Conservation (phyloP, 2,888 invertebrate genomes). For the Trypoxylon attenuatum region DNA sequence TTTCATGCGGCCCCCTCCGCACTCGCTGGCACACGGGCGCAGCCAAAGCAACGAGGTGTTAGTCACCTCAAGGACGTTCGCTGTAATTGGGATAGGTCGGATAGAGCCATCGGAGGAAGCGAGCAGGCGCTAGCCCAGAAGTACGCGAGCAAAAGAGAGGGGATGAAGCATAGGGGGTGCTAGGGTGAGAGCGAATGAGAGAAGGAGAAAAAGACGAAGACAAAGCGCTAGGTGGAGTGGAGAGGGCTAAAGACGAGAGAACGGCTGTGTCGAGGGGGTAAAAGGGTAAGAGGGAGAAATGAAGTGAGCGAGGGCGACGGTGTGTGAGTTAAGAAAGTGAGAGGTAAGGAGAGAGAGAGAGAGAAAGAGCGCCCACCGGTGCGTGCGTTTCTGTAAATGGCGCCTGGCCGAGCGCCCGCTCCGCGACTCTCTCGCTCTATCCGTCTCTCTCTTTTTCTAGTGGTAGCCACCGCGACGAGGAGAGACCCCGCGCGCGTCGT, state of each 20-base stretch:
- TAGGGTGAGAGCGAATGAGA: neutral
- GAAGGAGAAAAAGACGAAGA: neutral
- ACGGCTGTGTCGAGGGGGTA: slow-evolving; percentile 2
- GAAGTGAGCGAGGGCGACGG: too few relatives aligned
- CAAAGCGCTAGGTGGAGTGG: neutral
- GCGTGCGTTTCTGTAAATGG: slow-evolving; percentile 65
- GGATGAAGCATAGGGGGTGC: neutral
- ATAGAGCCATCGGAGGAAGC: slow-evolving; percentile 49
- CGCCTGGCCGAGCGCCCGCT: slow-evolving; percentile 61
- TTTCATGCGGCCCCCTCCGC: slow-evolving; percentile 49
- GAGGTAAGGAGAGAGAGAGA: slow-evolving; percentile 6
- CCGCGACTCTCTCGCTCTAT: slow-evolving; percentile 51
- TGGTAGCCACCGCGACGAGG: slow-evolving; percentile 34
- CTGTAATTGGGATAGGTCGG: slow-evolving; percentile 72
- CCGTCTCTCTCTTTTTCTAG: slow-evolving; percentile 16
- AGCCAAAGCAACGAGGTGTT: slow-evolving; percentile 57
- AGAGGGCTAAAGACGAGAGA: slow-evolving; percentile 6
- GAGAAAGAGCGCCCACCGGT: slow-evolving; percentile 42
- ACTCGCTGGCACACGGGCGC: slow-evolving; percentile 25
- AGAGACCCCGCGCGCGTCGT: slow-evolving; percentile 30
- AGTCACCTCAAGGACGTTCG: slow-evolving; percentile 71
- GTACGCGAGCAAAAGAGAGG: neutral
- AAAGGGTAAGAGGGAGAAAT: slow-evolving; percentile 5
- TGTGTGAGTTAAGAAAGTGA: too few relatives aligned
- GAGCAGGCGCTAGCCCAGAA: neutral